Base-by-base conservation (phyloP, 2,888 invertebrate species). In the Temnothorax rugatulus region DNA sequence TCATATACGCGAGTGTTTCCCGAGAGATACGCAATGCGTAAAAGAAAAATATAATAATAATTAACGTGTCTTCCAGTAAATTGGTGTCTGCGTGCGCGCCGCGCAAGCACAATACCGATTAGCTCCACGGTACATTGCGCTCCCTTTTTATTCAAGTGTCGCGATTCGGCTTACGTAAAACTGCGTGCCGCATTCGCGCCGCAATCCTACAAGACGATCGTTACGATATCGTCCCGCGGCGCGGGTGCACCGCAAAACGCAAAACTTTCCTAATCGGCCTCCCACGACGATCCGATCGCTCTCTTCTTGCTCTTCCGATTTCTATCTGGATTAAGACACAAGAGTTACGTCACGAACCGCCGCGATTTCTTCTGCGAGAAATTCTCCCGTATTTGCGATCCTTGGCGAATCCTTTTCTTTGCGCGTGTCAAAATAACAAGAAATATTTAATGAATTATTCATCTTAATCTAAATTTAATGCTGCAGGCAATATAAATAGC, bases 161-260 rank as follows among this genome's bases (percentile, higher is more conserved):
- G 29, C 63, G 59, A 64, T 64, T 11, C 1, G 8, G 50, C 63
- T 73, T 71, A 83, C 81, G 83, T 69, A 74, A 74, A 84, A 82
- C 68, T 84, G 75, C 79, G 73, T 84, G 71, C 61, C 47, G 76
- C 68, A 38, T 50, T 71, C 44, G 74, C 81, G 74, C 81, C 84
- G 59, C 85, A 86, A 75, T 82, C 50, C 83, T 50, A 66, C 73
- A 84, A 61, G 74, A 79, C 75, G 50, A 81, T 86, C 73, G 71
- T 88, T 85, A 54, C 82, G 82, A 66, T 82, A 61, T 64, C 61
- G 47, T 76, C 76, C 54, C 66, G 25, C 21, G 29, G 52, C n/a
- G 13, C n/a, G 13, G 38, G 54, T 11, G 73, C 44, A 59, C 81
- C 38, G 79, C 79, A 77, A 81, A 85, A 84, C 74, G 41, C 21